phyloP scores from a whole-genome alignment of 2,113 vertebrate species.

The Heterotis niloticus region DNA sequence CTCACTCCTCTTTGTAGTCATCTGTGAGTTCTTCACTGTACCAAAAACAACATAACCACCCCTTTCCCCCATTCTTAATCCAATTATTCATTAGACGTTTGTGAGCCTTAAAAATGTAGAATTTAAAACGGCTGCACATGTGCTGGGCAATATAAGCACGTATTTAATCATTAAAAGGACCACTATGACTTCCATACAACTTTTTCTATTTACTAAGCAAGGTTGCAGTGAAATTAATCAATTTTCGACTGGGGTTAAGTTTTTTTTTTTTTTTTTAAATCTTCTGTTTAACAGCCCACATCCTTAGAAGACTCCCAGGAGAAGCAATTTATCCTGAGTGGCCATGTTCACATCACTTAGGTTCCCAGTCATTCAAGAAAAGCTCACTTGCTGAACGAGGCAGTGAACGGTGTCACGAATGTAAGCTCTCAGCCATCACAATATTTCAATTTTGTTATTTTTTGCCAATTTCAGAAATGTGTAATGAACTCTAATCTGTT shows the following conservation, averaged over 20 bases:
- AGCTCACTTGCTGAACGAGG: slow-evolving; percentile 4
- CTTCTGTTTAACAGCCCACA: background rate
- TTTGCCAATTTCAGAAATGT: too few species aligned
- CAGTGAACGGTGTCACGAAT: background rate
- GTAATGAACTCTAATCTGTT: too few species aligned
- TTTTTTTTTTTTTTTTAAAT: background rate
- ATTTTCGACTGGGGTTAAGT: background rate
- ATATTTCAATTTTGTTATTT: background rate
- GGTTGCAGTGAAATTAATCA: background rate
- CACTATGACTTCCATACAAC: background rate
- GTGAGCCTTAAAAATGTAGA: background rate
- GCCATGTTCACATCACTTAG: background rate
- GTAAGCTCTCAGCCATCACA: background rate
- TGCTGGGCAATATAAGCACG: background rate
- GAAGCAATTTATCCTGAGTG: background rate
- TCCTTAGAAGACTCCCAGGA: background rate
- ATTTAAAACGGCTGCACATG: background rate
- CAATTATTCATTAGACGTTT: background rate
- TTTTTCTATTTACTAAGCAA: slow-evolving; percentile 2
- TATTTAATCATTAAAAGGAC: background rate
- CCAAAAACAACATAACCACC: background rate
- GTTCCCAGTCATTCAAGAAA: background rate
- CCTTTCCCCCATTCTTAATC: background rate
- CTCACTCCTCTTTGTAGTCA: background rate
- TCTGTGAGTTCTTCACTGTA: background rate